A percentile compares a stretch with the other conserved stretches of the same genome.
Evolutionary conservation across 1,140 invertebrate genomes (phyloP).

Genomic region (Caenorhabditis inopinata): DNA sequence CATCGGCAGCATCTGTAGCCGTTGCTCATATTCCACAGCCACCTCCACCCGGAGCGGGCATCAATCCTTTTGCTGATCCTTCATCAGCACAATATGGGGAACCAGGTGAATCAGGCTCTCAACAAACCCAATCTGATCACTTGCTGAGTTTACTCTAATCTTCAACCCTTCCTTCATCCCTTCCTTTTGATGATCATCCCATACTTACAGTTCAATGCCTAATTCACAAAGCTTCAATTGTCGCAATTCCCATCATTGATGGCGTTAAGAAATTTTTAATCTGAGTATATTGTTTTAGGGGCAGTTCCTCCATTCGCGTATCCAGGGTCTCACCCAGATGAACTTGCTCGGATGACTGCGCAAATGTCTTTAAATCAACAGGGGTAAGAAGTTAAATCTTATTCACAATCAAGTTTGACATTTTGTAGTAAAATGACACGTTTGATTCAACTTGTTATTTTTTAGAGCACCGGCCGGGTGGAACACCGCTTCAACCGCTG

Average conservation of each 20-base stretch:
- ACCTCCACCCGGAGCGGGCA: not conserved
- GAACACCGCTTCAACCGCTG: conserved; percentile 28
- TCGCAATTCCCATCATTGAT: too few species aligned
- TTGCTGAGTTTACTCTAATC: too few species aligned
- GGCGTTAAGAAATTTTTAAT: not conserved
- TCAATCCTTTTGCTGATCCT: conserved; percentile 12
- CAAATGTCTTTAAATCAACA: conserved; percentile 13
- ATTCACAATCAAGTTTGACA: too few species aligned
- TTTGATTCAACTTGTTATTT: too few species aligned
- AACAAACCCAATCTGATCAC: too few species aligned
- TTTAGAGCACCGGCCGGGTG: not conserved
- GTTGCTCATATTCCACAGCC: conserved; percentile 32
- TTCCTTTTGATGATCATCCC: too few species aligned
- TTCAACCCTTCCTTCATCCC: too few species aligned
- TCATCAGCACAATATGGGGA: conserved; percentile 16
- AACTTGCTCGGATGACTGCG: conserved; percentile 6
- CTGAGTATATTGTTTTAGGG: not conserved
- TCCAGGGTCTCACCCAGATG: conserved; percentile 7
- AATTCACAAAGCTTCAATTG: too few species aligned
- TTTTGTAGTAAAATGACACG: too few species aligned
- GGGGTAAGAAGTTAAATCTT: too few species aligned
- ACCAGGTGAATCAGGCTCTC: conserved; percentile 28
- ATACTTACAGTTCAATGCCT: too few species aligned
- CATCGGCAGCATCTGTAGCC: not conserved
- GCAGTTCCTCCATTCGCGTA: not conserved